Conservation (phyloP, 2,888 invertebrate genomes). For the Seira ritae region DNA sequence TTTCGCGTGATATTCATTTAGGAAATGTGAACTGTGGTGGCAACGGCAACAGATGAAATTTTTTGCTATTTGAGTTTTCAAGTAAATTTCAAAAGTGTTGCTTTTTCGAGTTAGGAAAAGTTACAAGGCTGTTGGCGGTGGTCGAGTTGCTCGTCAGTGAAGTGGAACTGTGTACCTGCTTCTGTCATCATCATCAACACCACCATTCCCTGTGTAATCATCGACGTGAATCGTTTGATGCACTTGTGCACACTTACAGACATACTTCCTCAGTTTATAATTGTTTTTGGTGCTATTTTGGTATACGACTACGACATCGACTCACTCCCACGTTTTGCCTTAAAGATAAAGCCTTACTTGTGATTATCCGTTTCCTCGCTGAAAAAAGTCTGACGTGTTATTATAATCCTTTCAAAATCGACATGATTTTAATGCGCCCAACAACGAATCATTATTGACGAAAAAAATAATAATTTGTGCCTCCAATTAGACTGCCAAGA, state of each 20-base stretch:
- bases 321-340: too few species aligned
- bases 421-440: too few species aligned
- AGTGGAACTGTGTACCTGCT: slow-evolving; percentile 37
- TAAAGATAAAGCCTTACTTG: too few species aligned
- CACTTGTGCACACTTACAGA: slow-evolving; percentile 6
- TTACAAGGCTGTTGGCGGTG: neutral
- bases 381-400: too few species aligned
- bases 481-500: too few species aligned
- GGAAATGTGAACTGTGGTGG: neutral
- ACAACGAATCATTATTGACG: too few species aligned
- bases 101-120: neutral
- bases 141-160: slow-evolving; percentile 29
- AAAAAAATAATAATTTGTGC: too few species aligned
- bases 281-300: slow-evolving; percentile 11
- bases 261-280: slow-evolving; percentile 17
- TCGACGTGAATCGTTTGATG: slow-evolving; percentile 4
- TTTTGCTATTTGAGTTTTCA: too few species aligned
- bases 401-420: too few species aligned
- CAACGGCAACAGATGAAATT: neutral
- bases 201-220: slow-evolving; percentile 6
- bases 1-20: neutral
- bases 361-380: too few species aligned
- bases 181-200: slow-evolving; percentile 13
- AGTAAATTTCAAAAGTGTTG: too few species aligned
- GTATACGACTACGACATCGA: neutral